Conservation (phyloP, 2,797 vertebrate genomes). For the Mionectes olivaceus region DNA sequence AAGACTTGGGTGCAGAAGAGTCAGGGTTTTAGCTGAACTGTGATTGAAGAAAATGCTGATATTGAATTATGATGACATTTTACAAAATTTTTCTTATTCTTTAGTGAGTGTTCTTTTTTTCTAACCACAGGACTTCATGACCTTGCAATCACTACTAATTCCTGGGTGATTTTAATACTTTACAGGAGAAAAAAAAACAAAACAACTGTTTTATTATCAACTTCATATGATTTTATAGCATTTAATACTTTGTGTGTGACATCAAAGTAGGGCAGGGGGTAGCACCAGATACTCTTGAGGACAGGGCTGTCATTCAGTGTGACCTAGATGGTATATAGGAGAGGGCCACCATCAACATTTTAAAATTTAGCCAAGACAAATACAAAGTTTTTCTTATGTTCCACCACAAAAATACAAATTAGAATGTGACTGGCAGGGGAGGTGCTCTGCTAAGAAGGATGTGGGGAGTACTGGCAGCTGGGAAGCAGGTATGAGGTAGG, state of each 20-base stretch:
- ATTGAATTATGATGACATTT: not conserved
- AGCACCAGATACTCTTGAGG: not conserved
- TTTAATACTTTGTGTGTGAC: not conserved
- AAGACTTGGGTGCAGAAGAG: not conserved
- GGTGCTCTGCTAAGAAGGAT: not conserved
- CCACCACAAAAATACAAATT: not conserved
- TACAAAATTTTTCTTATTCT: not conserved
- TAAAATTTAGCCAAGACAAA: not conserved
- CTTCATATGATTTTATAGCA: not conserved
- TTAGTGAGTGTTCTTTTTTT: not conserved
- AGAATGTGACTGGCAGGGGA: not conserved
- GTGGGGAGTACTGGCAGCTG: not conserved
- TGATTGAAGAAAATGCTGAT: not conserved
- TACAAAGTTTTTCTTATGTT: not conserved
- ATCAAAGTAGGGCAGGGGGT: not conserved
- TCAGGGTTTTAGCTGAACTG: not conserved
- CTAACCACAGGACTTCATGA: not conserved
- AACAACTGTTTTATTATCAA: not conserved
- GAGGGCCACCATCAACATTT: not conserved
- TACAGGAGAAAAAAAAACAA: not conserved
- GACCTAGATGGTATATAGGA: not conserved
- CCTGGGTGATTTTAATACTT: not conserved
- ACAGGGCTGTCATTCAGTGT: not conserved
- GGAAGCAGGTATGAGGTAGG: not conserved
- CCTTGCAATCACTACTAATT: conserved; percentile 3